These are phyloP conservation scores for Acholoe squamosa DNA, from an alignment of 2,888 invertebrate genomes.

Conservation along the genomic window DNA sequence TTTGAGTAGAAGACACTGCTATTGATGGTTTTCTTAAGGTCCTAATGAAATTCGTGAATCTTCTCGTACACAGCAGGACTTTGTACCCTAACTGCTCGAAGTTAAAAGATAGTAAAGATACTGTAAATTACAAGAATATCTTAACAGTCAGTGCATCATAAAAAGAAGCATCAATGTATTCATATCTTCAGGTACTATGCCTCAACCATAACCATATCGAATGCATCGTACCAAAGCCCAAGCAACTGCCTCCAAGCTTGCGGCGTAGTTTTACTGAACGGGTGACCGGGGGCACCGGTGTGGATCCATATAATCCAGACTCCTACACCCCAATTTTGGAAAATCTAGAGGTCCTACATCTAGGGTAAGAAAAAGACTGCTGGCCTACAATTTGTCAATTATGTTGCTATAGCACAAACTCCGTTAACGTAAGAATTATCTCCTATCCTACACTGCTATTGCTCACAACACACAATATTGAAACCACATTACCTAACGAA, in stretches of 20 bases:
- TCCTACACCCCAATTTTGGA: slow-evolving; percentile 78
- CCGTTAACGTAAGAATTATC: neutral
- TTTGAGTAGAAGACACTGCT: too few relatives aligned
- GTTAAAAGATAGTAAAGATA: too few relatives aligned
- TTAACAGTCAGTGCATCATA: neutral
- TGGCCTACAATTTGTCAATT: neutral
- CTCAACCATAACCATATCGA: slow-evolving; percentile 83
- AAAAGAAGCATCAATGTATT: neutral
- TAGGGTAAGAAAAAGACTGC: slow-evolving; percentile 73
- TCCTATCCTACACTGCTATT: neutral
- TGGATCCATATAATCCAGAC: slow-evolving; percentile 69
- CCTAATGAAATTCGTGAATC: too few relatives aligned
- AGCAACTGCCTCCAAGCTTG: slow-evolving; percentile 43
- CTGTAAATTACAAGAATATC: too few relatives aligned
- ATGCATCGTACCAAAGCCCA: slow-evolving; percentile 78
- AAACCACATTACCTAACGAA: too few relatives aligned
- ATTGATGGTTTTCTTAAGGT: too few relatives aligned
- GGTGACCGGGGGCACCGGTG: neutral
- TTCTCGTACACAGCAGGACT: too few relatives aligned
- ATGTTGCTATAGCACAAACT: neutral
- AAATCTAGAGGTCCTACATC: slow-evolving; percentile 82
- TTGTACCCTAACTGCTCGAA: too few relatives aligned
- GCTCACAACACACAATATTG: neutral
- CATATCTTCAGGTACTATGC: slow-evolving; percentile 79
- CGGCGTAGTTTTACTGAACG: slow-evolving; percentile 11